These are phyloP conservation scores for Globicephala melas DNA, from an alignment of 2,113 vertebrate genomes.

Conservation along the genomic window DNA sequence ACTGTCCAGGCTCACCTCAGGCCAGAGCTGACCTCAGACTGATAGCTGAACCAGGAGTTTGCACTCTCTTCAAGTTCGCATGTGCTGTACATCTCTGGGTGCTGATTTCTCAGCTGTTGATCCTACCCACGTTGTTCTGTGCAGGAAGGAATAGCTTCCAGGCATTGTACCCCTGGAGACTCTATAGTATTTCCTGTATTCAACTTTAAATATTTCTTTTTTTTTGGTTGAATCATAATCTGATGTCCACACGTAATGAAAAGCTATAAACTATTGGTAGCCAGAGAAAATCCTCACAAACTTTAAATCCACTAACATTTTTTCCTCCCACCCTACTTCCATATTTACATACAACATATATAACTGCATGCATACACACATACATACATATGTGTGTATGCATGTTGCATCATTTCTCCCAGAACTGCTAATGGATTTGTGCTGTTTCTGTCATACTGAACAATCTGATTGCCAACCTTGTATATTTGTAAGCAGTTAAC, in stretches of 20 bases:
- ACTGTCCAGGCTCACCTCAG: neutral
- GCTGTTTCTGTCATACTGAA: neutral
- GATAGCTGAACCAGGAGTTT: neutral
- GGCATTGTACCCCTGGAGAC: neutral
- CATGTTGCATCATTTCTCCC: neutral
- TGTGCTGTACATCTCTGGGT: neutral
- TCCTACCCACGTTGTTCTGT: neutral
- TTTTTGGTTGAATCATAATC: neutral
- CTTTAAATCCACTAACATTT: neutral
- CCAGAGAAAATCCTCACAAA: neutral
- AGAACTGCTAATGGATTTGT: neutral
- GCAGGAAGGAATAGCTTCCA: neutral
- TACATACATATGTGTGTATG: neutral
- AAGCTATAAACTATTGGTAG: neutral
- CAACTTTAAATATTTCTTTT: neutral
- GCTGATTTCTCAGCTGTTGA: neutral
- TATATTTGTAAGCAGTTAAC: neutral
- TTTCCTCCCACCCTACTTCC: neutral
- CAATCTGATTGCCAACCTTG: neutral
- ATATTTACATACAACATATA: neutral
- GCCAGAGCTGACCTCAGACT: neutral
- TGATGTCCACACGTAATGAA: neutral
- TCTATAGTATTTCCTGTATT: neutral
- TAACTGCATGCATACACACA: neutral
- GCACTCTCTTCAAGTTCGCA: neutral